Percentiles rank a stretch among this genome's conserved stretches.
These are phyloP conservation scores for Cariama cristata DNA, from an alignment of 2,113 vertebrate species.

Conservation along the genomic window DNA sequence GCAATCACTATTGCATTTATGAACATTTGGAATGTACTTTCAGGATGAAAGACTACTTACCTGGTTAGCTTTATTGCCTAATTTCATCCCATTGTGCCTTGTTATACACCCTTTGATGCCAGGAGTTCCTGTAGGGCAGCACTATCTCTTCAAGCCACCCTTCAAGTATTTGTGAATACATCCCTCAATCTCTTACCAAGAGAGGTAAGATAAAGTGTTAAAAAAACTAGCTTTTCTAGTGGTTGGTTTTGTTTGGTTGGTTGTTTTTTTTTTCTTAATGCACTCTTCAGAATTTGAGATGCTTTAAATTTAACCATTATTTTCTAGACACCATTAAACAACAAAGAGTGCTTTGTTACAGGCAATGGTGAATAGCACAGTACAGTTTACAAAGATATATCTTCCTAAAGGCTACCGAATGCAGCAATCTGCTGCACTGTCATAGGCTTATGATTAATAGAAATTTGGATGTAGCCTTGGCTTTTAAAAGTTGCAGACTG, in stretches of 20 bases:
- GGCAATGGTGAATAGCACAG: background rate
- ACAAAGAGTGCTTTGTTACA: background rate
- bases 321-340: background rate
- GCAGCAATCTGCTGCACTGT: background rate
- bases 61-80: background rate
- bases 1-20: background rate
- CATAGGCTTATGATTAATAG: background rate
- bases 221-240: background rate
- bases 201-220: background rate
- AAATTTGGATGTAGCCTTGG: background rate
- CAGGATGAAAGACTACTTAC: background rate
- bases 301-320: conserved; percentile 1
- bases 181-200: background rate
- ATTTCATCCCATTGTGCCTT: background rate
- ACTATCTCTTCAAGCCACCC: background rate
- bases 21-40: background rate
- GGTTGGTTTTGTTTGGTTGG: background rate
- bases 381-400: background rate
- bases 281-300: background rate
- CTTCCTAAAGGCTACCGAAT: background rate
- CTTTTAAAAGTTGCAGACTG: background rate
- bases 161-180: conserved; percentile 11
- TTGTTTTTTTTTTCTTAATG: background rate
- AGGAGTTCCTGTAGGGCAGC: background rate
- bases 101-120: background rate